Conservation (phyloP, 2,888 invertebrate genomes). For the Agrochola circellaris region DNA sequence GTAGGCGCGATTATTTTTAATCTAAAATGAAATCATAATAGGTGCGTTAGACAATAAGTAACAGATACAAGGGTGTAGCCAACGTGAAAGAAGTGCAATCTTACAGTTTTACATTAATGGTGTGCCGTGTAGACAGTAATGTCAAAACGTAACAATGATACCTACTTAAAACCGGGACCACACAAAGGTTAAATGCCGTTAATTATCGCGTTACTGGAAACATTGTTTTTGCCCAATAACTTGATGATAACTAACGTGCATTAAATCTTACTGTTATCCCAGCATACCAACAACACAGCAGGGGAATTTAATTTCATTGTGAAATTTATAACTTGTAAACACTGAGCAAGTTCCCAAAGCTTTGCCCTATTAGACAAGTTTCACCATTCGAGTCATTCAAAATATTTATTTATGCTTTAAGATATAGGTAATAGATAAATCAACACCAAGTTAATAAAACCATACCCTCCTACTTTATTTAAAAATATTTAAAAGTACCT, state of each 20-base stretch:
- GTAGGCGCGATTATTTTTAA: constrained; percentile 14
- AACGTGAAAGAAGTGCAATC: constrained; percentile 9
- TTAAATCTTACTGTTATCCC: constrained; percentile 4
- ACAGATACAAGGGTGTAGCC: constrained; percentile 35
- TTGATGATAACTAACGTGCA: constrained; percentile 2
- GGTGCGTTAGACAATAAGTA: constrained; percentile 62
- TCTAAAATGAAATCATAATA: constrained; percentile 31
- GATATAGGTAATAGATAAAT: neutral
- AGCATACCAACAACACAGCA: constrained; percentile 8
- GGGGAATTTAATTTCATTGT: neutral
- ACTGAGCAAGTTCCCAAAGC: constrained; percentile 6
- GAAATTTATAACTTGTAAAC: constrained; percentile 6
- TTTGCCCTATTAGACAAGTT: constrained; percentile 9
- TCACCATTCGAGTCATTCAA: neutral
- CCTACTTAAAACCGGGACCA: neutral
- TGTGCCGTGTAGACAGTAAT: neutral
- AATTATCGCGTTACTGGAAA: neutral
- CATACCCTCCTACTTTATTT: neutral
- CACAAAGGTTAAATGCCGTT: constrained; percentile 14
- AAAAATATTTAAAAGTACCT: neutral
- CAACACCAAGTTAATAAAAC: constrained; percentile 16
- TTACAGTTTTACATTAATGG: constrained; percentile 4
- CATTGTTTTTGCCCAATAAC: neutral
- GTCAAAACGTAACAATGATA: constrained; percentile 1
- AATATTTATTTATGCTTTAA: neutral